phyloP scores from a whole-genome alignment of 2,888 invertebrate species.

The Ashinkailepas kermadecensis region DNA sequence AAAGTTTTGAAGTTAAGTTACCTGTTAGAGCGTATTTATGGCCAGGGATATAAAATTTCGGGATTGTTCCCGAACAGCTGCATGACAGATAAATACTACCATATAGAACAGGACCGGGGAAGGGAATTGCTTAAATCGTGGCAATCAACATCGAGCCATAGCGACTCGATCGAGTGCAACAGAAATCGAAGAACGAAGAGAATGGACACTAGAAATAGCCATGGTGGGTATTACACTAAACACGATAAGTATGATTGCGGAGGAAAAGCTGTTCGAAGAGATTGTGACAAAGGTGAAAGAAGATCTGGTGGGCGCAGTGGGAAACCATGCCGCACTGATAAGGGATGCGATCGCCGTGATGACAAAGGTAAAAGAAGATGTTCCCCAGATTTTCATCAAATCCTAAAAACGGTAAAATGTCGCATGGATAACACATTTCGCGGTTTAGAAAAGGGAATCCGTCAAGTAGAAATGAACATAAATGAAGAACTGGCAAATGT shows the following conservation, averaged over 20 bases:
- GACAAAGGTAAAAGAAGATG: not conserved
- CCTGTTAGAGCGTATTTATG: not conserved
- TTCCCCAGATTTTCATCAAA: slow-evolving; percentile 1
- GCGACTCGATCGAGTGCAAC: not conserved
- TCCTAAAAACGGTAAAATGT: not conserved
- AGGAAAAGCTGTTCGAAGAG: not conserved
- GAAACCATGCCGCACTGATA: not conserved
- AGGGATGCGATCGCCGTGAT: not conserved
- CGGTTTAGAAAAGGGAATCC: not conserved
- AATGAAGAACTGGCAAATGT: slow-evolving; percentile 6
- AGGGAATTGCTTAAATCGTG: not conserved
- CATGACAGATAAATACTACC: not conserved
- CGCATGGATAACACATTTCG: not conserved
- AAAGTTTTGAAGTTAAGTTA: no score
- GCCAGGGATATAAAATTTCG: not conserved
- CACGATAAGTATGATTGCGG: not conserved
- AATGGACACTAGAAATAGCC: not conserved
- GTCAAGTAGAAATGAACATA: not conserved
- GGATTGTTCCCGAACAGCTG: not conserved
- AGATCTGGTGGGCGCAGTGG: not conserved
- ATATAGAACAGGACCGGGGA: not conserved
- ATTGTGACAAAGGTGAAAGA: not conserved
- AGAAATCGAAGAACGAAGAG: not conserved
- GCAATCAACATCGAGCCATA: not conserved
- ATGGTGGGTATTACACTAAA: not conserved